Base-by-base conservation (phyloP, 2,113 vertebrate genomes). In the Halichoerus grypus region DNA sequence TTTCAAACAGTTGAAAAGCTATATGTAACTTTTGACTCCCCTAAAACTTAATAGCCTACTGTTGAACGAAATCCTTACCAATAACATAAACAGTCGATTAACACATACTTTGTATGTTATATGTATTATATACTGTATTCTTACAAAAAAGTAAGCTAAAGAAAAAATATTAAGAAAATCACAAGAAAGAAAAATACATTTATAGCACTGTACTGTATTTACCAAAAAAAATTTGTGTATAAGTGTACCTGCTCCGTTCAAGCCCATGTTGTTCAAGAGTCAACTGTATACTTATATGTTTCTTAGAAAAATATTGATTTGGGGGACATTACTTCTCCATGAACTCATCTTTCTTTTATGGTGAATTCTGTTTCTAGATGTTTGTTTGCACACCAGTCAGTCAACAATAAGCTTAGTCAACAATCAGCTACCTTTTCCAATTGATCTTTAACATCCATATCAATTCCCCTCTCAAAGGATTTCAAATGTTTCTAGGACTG, bases 291-390 rank as follows among this genome's bases (percentile, higher is more conserved):
- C 11, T 91, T 65, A 39, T 7, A 61, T 76, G 3, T 91, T 87
- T 84, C 61, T 94, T 81, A 85, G 15, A 42, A 61, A 53, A 72
- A 26, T 67, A 88, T 88, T 97, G 65, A 91, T 91, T 77, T 91
- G 1, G 8, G 85, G 31, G 19, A 71, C 19, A 81, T 31, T 93
- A n/a, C 21, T 72, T 77, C 31, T 12, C 11, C 8, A 76, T 33
- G 10, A 67, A 74, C 72, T 80, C 61, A 65, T 79, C 42, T 85
- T 93, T 95, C 28, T 69, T 71, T 88, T 79, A 76, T 55, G 49
- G 33, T 69, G 7, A 89, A 71, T 95, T 69, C 61, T 87, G 4
- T 93, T 93, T 95, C 53, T 63, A 91, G 8, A 65, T 95, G 36
- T 74, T 86, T 83, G 31, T 46, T 93, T 94, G 61, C 12, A 22